Base-by-base conservation (phyloP, 30 jellyfish, hydroid and myxozoan species). In the Rhopilema esculentum region DNA sequence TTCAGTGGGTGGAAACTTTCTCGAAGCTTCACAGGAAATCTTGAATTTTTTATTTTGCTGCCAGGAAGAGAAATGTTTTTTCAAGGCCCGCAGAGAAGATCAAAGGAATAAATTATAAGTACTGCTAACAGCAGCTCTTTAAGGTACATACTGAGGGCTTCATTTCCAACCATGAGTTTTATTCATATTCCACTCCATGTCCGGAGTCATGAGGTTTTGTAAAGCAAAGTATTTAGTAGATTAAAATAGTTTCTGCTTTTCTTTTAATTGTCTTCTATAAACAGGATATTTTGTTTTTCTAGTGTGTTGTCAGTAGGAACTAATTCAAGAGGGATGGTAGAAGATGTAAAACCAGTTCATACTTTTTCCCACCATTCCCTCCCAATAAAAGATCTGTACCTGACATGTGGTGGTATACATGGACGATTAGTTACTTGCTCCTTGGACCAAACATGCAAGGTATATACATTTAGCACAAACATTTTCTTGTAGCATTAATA, bases 371-470 rank as follows among this genome's bases (percentile, higher is more conserved):
- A 95, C 33, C 99, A 95, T 69, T 80, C 99, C 18, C 75, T 95
- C 68, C 98, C 99, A 27, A 91, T 95, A 1, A 81, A 51, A 76
- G 93, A 80, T 65, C 48, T 95, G 49, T 83, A 85, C 50, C 61
- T 91, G 52, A 96, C 97, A 16, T 28, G 68, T 69, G 97, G 99
- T 29, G 98, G 97, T 20, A 67, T 87, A 51, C 23, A 97, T 31
- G 72, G 98, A 49, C 82, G 96, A 49, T 89, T 95, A 16, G 98
- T 90, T 16, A 90, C 97, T 23, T 85, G 97, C 81, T 95, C 99
- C 4, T 49, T 95, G 71, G 99, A 95, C 82, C 99, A 95, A 33
- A 90, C 99, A 16, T 95, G 99, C 86, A 95, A 95, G 97, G 99
- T 95, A 74, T 1, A 27, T 23, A 19, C 51, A 17, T 77, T 31